Base-by-base conservation (phyloP, 1,140 invertebrate genomes). In the Apis cerana region DNA sequence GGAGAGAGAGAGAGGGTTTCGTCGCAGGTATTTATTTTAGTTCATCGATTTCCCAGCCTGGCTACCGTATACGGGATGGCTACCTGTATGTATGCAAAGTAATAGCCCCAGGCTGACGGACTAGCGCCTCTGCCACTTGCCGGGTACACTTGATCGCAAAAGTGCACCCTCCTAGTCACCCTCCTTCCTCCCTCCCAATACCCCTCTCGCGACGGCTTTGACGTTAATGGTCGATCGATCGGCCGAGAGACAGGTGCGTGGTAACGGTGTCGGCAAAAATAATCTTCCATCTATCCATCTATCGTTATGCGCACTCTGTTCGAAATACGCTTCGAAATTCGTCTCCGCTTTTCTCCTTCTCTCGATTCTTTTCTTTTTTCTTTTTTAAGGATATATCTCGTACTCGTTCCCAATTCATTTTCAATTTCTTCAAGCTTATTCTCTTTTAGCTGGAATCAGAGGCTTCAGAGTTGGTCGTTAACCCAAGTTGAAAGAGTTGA, bases 151-250 rank as follows among this genome's bases (percentile, higher is more conserved):
- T 82, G 43, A 76, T 87, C 81, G 86, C 86, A 87, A 86, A 87
- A 87, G 81, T 87, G 81, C 68, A 70, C 86, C 80, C 79, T 72
- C 80, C 79, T 72, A 76, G 58, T 69, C 54, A 54, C 62, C 70
- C 74, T 43, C 54, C 19, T n/a, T 56, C 48, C 67, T 77, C 5
- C 65, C 27, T 13, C 43, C n/a, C 33, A 43, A 21, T 56, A 0
- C 68, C 68, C 62, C 80, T 68, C 74, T 68, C 85, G 70, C 72
- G 74, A 80, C 58, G 70, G 86, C 85, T 88, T 88, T 88, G 86
- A 88, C 86, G 85, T 87, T 88, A 88, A 88, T 88, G 86, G 85
- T 87, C 86, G 85, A 88, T 88, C 86, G 86, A 88, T 88, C 86
- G 85, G 62, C 15, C 76, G 71, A 43, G 75, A 89, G 83, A 89